These are phyloP conservation scores for Psophia crepitans DNA, from an alignment of 2,113 vertebrate genomes.

Conservation along the genomic window DNA sequence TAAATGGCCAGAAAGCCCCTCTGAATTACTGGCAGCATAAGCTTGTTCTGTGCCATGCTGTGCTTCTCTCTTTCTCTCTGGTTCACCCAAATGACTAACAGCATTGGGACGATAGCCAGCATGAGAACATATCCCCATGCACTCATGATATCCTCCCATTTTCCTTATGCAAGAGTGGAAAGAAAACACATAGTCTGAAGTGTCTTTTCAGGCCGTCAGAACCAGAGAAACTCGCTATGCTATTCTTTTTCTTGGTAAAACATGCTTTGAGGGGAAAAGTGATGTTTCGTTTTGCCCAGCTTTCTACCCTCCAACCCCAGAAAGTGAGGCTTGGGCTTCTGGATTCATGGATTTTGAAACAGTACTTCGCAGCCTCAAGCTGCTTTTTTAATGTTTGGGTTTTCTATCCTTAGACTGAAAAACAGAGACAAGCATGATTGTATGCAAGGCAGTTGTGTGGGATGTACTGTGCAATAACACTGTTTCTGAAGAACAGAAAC, in stretches of 20 bases:
- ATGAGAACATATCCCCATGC: conserved; percentile 29
- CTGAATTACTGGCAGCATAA: conserved; percentile 46
- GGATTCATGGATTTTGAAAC: neutral
- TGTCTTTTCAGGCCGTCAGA: neutral
- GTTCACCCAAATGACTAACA: conserved; percentile 58
- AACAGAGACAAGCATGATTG: neutral
- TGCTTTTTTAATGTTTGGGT: neutral
- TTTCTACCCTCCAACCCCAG: neutral
- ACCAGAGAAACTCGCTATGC: neutral
- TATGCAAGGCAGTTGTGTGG: neutral
- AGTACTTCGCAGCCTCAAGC: neutral
- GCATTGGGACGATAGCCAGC: conserved; percentile 28
- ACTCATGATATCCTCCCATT: neutral
- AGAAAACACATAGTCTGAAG: neutral
- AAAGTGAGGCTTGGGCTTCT: neutral
- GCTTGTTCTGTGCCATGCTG: conserved; percentile 54
- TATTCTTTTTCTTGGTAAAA: neutral
- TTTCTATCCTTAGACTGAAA: neutral
- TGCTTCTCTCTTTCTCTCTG: conserved; percentile 41
- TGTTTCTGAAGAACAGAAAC: neutral
- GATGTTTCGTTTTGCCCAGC: neutral
- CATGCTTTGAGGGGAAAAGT: neutral
- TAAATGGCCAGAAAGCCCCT: conserved; percentile 39
- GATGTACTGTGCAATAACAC: neutral
- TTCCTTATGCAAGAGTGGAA: neutral